Conservation (phyloP, 1,140 invertebrate genomes). For the Aphaenogaster rudis region DNA sequence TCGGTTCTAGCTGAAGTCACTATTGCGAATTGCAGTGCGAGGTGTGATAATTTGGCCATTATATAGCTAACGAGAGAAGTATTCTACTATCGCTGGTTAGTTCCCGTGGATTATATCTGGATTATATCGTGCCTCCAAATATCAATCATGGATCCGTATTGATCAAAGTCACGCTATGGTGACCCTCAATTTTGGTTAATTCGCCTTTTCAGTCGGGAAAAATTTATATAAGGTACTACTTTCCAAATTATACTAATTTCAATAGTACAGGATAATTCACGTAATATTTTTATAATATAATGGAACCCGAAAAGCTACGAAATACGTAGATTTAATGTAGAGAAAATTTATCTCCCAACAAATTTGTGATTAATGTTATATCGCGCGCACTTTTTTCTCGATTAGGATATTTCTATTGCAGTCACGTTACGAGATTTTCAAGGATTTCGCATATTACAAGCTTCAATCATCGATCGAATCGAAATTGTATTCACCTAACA, state of each 20-base stretch:
- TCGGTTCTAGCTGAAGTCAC: conserved; percentile 74
- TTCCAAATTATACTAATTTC: neutral
- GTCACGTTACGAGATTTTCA: neutral
- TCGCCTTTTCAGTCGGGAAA: neutral
- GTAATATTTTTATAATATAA: neutral
- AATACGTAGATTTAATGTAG: neutral
- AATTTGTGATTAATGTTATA: neutral
- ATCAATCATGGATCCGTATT: neutral
- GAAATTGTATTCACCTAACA: neutral
- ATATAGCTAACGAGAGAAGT: conserved; percentile 43
- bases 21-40: conserved; percentile 78
- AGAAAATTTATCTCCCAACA: neutral
- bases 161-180: neutral
- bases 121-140: neutral
- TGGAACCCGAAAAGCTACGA: neutral
- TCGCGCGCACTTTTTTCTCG: neutral
- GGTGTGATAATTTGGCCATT: conserved; percentile 44
- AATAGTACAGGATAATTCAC: neutral
- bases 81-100: conserved; percentile 45
- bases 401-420: conserved; percentile 19
- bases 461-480: conserved; percentile 23
- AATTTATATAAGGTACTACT: neutral
- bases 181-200: neutral
- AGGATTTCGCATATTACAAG: conserved; percentile 1
- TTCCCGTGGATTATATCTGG: conserved; percentile 59